Evolutionary conservation across 1,140 invertebrate genomes (phyloP).

Genomic region (Pseudomyrmex pallidus): DNA sequence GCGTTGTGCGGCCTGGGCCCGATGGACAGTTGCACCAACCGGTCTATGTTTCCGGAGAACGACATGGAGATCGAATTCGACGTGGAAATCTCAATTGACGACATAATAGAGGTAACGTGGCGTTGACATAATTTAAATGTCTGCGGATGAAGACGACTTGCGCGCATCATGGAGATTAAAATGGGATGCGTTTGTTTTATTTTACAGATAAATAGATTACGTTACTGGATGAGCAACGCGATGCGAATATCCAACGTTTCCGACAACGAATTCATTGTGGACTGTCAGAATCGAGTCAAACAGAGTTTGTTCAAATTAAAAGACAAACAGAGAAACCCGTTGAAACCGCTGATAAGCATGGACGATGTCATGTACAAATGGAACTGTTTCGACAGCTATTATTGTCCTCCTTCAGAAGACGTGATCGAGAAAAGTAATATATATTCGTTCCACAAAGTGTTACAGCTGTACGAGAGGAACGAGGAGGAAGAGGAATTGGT

Average conservation of each 20-base stretch:
- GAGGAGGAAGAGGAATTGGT: constrained; percentile 72
- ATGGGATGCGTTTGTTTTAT: neutral
- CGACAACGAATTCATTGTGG: constrained; percentile 54
- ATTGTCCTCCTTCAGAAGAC: constrained; percentile 71
- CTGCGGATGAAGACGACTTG: too few relatives aligned
- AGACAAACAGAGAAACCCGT: constrained; percentile 61
- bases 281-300: constrained; percentile 74
- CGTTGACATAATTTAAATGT: neutral
- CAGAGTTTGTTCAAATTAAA: constrained; percentile 67
- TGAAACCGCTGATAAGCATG: constrained; percentile 50
- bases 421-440: constrained; percentile 83
- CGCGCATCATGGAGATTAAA: too few relatives aligned
- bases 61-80: constrained; percentile 93
- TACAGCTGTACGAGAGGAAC: constrained; percentile 79
- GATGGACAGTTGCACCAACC: constrained; percentile 83
- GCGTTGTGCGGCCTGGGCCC: constrained; percentile 93
- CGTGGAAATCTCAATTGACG: constrained; percentile 88
- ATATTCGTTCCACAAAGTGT: constrained; percentile 86
- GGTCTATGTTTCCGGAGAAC: constrained; percentile 90
- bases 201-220: constrained; percentile 79
- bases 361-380: constrained; percentile 59
- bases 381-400: constrained; percentile 72
- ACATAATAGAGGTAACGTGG: constrained; percentile 82
- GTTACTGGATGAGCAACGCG: constrained; percentile 78
- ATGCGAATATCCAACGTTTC: constrained; percentile 54